Conservation (phyloP, 2,797 vertebrate genomes). For the Tauraco hartlaubi region DNA sequence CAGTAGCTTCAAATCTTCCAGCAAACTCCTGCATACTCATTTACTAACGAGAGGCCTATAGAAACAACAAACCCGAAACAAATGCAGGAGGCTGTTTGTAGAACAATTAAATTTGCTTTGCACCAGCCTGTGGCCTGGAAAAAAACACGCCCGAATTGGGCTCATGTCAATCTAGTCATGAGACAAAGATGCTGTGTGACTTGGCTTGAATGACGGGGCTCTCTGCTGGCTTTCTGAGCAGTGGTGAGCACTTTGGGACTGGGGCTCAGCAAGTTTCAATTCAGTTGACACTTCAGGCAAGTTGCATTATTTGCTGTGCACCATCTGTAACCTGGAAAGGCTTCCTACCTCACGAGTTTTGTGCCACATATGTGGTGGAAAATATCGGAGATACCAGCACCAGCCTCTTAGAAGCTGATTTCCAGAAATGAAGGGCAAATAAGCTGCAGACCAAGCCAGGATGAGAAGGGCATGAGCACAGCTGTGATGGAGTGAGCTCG, state of each 20-base stretch:
- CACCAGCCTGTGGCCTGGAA: conserved; percentile 38
- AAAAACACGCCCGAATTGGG: conserved; percentile 4
- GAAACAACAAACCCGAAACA: conserved; percentile 41
- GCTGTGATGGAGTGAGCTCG: accelerated
- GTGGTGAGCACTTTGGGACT: neutral
- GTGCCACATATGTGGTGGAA: neutral
- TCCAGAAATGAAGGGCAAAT: neutral
- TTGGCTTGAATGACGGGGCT: conserved; percentile 2
- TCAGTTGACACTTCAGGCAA: neutral
- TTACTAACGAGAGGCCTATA: neutral
- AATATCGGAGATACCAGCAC: neutral
- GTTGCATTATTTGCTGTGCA: neutral
- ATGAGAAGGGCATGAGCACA: neutral
- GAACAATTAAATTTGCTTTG: conserved; percentile 41
- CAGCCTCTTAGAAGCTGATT: neutral
- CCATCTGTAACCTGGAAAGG: neutral
- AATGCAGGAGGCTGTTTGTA: neutral
- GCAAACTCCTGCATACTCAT: neutral
- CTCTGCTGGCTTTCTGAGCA: neutral
- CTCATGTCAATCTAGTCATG: conserved; percentile 44
- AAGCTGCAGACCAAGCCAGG: neutral
- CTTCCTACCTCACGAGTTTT: neutral
- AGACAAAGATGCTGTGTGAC: conserved; percentile 46
- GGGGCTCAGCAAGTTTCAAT: neutral
- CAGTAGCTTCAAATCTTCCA: neutral